phyloP scores from a whole-genome alignment of 2,797 vertebrate species.

The Crocodylus rhombifer region DNA sequence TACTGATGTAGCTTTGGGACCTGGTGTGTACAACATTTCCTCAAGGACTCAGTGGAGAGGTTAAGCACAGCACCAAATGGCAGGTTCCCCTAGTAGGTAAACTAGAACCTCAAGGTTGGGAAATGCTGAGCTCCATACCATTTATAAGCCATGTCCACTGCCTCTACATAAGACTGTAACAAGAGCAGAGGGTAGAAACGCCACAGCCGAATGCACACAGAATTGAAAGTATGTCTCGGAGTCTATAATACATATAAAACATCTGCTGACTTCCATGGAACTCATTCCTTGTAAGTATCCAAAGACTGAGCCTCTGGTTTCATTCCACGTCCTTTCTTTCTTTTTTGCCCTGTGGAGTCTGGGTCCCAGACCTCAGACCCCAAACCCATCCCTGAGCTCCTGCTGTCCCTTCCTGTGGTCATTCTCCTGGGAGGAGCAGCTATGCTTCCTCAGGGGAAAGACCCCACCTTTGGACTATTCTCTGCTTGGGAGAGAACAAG shows the following conservation, averaged over 20 bases:
- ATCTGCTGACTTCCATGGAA: background rate
- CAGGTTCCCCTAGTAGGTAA: background rate
- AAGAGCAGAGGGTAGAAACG: background rate
- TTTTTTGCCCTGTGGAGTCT: accelerated
- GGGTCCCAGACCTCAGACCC: background rate
- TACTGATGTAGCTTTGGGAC: background rate
- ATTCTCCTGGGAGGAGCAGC: background rate
- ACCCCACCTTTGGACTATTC: conserved; percentile 26
- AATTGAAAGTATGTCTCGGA: background rate
- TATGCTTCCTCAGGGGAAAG: background rate
- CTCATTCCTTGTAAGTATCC: accelerated
- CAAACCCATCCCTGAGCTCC: background rate
- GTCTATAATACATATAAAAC: accelerated
- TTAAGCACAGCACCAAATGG: background rate
- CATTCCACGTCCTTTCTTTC: background rate
- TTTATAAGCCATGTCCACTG: background rate
- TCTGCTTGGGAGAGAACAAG: conserved; percentile 19
- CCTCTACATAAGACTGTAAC: background rate
- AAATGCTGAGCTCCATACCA: background rate
- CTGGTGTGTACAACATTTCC: accelerated
- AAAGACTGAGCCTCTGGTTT: background rate
- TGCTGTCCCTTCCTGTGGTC: background rate
- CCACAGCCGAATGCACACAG: accelerated
- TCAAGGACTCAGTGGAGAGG: accelerated
- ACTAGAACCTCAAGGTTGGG: accelerated